Evolutionary conservation across 2,113 vertebrate species (phyloP).

Genomic region (Caracal caracal): DNA sequence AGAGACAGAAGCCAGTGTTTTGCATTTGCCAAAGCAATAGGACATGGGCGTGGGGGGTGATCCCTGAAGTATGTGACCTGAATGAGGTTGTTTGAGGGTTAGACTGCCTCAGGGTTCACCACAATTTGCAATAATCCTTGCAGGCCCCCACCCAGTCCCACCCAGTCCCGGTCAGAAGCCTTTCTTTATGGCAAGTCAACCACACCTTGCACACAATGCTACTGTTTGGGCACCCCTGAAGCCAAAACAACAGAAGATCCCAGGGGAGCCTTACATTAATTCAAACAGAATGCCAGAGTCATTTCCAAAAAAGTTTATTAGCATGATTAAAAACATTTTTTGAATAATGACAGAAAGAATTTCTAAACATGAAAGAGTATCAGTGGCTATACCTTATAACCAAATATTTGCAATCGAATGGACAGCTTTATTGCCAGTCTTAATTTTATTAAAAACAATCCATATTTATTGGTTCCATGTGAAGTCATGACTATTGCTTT

Average conservation of each 20-base stretch:
- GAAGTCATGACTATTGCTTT: constrained; percentile 82
- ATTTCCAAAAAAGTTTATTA: constrained; percentile 90
- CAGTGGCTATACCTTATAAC: constrained; percentile 83
- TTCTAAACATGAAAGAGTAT: constrained; percentile 84
- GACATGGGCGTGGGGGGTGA: not conserved
- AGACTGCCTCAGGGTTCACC: not conserved
- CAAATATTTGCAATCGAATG: constrained; percentile 72
- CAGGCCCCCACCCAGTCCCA: fast-evolving
- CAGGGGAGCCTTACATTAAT: constrained; percentile 60
- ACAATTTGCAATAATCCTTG: not conserved
- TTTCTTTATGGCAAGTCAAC: not conserved
- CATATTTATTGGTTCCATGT: constrained; percentile 58
- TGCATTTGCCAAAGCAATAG: not conserved
- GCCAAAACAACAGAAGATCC: not conserved
- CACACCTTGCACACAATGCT: not conserved
- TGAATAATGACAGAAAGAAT: constrained; percentile 85
- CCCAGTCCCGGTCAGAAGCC: not conserved
- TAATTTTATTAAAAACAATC: constrained; percentile 78
- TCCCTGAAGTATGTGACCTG: not conserved
- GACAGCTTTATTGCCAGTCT: constrained; percentile 83
- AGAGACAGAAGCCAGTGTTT: not conserved
- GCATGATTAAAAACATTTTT: constrained; percentile 89
- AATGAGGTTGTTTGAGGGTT: not conserved
- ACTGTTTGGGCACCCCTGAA: not conserved
- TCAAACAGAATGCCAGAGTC: constrained; percentile 81